Evolutionary conservation across 2,113 vertebrate genomes (phyloP), one percentile per base, ranked within the genome.

Genomic region (Australoheros scitulus): DNA sequence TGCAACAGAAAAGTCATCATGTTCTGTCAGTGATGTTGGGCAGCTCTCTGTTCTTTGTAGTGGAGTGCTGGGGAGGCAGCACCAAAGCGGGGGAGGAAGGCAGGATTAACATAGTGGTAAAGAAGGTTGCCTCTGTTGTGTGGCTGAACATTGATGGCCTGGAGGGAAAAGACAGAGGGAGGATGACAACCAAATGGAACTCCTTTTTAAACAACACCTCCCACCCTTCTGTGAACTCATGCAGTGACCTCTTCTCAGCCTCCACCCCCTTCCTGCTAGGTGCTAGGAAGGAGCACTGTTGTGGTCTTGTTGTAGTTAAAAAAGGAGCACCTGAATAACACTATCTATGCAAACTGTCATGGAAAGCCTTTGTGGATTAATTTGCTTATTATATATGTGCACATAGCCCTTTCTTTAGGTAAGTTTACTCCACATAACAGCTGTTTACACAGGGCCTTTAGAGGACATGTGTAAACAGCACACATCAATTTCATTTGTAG

Each of bases 71-170:
- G 60, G 56, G 85, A 89, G 79, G 88, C 89, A 77, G 83, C 61
- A 77, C 43, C 56, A 7, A 77, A 77, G 84, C 83, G 88, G 90
- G 85, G 89, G 91, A 84, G 90, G 90, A 77, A 75, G 61, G 85
- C 88, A 74, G 87, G 85, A 93, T 94, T 93, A 92, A 92, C 93
- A 92, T 92, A 89, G 80, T 84, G 90, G 78, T 87, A 85, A 92
- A 84, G 91, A 93, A 91, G 84, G 84, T 88, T 75, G 83, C 91
- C 84, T 93, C 89, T 93, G 93, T 94, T 93, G 85, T 86, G 83
- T 75, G 83, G 85, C 81, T 88, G 82, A 86, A 85, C 82, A 72
- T 57, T 84, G 80, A 85, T 11, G 77, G 92, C 91, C 91, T 81
- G 1, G 74, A 93, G 92, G 89, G 89, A 79, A 70, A 74, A 80